phyloP scores from a whole-genome alignment of 2,888 invertebrate species.

The Temnothorax ravouxi region DNA sequence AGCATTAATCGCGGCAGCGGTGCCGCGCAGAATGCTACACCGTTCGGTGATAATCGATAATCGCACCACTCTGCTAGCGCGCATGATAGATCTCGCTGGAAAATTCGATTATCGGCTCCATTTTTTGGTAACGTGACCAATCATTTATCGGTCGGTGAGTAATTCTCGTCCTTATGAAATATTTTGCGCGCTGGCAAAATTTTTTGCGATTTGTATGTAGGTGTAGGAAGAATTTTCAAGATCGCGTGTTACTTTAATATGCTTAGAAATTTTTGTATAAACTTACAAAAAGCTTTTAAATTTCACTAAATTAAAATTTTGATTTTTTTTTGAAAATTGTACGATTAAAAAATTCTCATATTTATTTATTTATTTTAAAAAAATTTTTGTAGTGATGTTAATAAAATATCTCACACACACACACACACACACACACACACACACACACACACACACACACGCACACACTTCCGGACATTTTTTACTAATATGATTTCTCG shows the following conservation, averaged over 20 bases:
- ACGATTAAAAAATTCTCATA: neutral
- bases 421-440: too few relatives aligned
- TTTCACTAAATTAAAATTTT: neutral
- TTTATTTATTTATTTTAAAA: neutral
- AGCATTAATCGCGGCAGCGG: constrained; percentile 43
- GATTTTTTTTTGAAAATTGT: neutral
- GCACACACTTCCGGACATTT: too few relatives aligned
- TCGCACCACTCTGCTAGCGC: neutral
- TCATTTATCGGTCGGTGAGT: constrained; percentile 37
- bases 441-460: too few relatives aligned
- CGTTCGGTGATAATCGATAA: constrained; percentile 49
- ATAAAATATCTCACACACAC: too few relatives aligned
- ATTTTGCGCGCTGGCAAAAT: constrained; percentile 7
- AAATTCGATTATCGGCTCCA: constrained; percentile 41
- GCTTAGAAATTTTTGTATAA: neutral
- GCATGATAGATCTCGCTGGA: constrained; percentile 30
- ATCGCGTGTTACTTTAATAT: neutral
- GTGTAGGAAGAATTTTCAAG: neutral
- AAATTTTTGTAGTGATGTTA: neutral
- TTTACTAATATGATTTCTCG: too few relatives aligned
- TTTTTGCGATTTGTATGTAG: neutral
- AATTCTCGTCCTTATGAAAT: constrained; percentile 21
- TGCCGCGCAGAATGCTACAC: constrained; percentile 24
- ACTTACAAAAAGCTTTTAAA: neutral
- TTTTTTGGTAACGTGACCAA: constrained; percentile 36